Percentiles rank a stretch among this genome's conserved stretches.
Evolutionary conservation across 2,113 vertebrate species (phyloP).

Genomic region (Empidonax traillii): DNA sequence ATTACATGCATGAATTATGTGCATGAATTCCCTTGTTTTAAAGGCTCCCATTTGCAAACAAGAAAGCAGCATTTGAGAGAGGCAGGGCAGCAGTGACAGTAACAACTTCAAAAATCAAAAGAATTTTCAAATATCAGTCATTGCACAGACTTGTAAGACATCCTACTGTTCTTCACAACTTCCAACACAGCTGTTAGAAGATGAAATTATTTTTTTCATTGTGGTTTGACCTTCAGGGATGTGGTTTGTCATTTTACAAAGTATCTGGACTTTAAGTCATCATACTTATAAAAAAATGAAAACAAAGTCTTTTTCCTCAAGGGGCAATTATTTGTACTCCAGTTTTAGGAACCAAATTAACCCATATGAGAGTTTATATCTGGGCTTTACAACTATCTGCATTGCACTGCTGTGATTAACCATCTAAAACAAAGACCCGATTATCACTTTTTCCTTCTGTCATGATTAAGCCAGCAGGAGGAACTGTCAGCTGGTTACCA

Average conservation of each 20-base stretch:
- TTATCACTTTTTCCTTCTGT: neutral
- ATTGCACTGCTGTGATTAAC: neutral
- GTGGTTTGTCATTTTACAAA: neutral
- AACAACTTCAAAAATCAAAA: neutral
- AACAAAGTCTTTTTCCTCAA: neutral
- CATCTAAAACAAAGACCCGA: neutral
- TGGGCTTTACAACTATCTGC: neutral
- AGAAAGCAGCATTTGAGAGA: neutral
- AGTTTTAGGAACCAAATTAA: neutral
- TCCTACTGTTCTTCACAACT: neutral
- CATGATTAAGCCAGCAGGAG: neutral
- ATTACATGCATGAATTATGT: rapidly evolving
- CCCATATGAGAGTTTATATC: neutral
- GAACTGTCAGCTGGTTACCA: neutral
- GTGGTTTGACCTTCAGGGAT: neutral
- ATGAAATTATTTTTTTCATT: neutral
- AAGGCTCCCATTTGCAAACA: neutral
- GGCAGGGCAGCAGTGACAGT: neutral
- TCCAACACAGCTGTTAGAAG: neutral
- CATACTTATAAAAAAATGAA: neutral
- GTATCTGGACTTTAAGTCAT: neutral
- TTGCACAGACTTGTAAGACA: neutral
- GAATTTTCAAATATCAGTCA: neutral
- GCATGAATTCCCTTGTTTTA: neutral
- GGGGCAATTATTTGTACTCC: neutral